These are phyloP conservation scores for Arnoldichthys spilopterus DNA, from an alignment of 2,797 vertebrate genomes.

Conservation along the genomic window DNA sequence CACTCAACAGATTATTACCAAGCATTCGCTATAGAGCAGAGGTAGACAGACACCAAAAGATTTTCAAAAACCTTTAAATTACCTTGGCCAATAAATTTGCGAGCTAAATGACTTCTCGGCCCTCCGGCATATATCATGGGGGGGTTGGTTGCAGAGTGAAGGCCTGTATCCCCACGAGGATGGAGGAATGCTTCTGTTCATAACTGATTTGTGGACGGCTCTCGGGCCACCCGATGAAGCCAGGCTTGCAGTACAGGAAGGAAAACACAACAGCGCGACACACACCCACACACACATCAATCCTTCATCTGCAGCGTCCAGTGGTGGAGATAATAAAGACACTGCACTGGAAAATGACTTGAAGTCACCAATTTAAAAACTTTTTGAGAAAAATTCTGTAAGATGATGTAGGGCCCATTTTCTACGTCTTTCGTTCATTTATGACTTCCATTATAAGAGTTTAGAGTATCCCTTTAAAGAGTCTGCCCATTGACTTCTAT, in stretches of 20 bases:
- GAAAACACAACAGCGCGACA: background rate
- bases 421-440: too few relatives aligned
- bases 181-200: conserved; percentile 83
- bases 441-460: too few relatives aligned
- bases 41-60: conserved; percentile 59
- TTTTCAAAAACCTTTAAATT: conserved; percentile 75
- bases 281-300: background rate
- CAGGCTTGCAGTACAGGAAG: background rate
- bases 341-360: background rate
- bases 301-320: background rate
- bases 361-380: background rate
- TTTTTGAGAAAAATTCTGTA: too few relatives aligned
- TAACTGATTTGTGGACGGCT: conserved; percentile 78
- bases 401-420: too few relatives aligned
- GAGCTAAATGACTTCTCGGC: conserved; percentile 81
- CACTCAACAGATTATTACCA: conserved; percentile 69
- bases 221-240: conserved; percentile 50
- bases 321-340: background rate
- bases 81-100: conserved; percentile 76
- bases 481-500: too few relatives aligned
- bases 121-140: conserved; percentile 75
- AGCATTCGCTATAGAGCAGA: conserved; percentile 33
- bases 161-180: conserved; percentile 76
- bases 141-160: conserved; percentile 75
- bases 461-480: too few relatives aligned